Percentiles rank a stretch among this genome's conserved stretches.
These are phyloP conservation scores for Sycobia sp. DNA, from an alignment of 1,140 invertebrate genomes.

Conservation along the genomic window DNA sequence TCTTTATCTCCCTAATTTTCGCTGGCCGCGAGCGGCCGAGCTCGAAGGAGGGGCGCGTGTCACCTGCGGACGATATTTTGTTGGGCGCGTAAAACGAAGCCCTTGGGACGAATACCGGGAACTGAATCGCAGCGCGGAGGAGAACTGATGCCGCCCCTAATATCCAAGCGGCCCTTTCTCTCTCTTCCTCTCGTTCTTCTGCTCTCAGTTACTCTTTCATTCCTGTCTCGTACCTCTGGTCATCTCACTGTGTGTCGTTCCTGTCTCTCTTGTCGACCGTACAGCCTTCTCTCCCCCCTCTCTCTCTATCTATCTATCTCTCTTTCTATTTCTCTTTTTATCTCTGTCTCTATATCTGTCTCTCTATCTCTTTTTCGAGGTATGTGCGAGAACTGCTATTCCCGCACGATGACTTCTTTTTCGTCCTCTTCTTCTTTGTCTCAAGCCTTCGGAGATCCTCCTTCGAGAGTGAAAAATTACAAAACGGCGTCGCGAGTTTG, in stretches of 20 bases:
- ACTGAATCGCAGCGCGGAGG: slow-evolving; percentile 6
- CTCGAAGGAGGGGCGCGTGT: slow-evolving; percentile 11
- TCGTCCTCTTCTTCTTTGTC: slow-evolving; percentile 25
- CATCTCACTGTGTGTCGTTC: no score
- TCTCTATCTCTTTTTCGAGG: slow-evolving; percentile 4
- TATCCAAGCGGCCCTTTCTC: neutral
- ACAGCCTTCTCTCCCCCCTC: no score
- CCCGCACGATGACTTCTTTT: slow-evolving; percentile 16
- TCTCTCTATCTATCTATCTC: no score
- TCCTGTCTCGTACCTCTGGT: no score
- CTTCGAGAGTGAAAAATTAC: slow-evolving; percentile 31
- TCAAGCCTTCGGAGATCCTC: slow-evolving; percentile 16
- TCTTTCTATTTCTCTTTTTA: no score
- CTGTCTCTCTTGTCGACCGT: neutral
- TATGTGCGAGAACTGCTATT: slow-evolving; percentile 5
- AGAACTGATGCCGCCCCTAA: slow-evolving; percentile 30
- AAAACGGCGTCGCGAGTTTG: slow-evolving; percentile 25
- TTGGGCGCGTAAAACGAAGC: slow-evolving; percentile 20
- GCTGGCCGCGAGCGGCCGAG: neutral
- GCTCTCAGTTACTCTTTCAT: no score
- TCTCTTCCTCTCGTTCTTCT: slow-evolving; percentile 9
- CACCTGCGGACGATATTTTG: slow-evolving; percentile 22
- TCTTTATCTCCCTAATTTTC: slow-evolving; percentile 20
- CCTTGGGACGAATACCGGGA: slow-evolving; percentile 15
- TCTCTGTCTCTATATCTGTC: no score